Percentiles rank a stretch among this genome's conserved stretches.
phyloP scores from a whole-genome alignment of 1,140 invertebrate genomes.

The Himalopsyche phryganea region DNA sequence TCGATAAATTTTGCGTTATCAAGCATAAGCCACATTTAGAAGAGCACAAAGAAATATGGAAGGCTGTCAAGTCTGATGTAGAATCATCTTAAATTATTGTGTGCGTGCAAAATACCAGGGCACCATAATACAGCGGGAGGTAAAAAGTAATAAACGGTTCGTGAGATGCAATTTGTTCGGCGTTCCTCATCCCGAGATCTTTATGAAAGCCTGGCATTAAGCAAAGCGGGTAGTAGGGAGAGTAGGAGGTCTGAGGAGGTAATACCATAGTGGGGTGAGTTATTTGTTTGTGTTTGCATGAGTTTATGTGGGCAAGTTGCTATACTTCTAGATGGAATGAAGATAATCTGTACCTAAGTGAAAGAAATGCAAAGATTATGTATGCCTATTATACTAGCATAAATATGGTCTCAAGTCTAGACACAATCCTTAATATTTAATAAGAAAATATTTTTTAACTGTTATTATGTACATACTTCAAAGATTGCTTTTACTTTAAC shows the following conservation, averaged over 20 bases:
- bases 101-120: constrained; percentile 23
- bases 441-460: too few species aligned
- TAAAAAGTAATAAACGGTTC: constrained; percentile 28
- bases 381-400: neutral
- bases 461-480: too few species aligned
- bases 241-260: constrained; percentile 14
- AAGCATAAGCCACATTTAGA: constrained; percentile 13
- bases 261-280: constrained; percentile 20
- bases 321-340: constrained; percentile 12
- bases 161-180: constrained; percentile 28
- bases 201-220: constrained; percentile 18
- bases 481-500: too few species aligned
- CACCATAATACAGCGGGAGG: constrained; percentile 10
- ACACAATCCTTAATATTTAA: too few species aligned
- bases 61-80: constrained; percentile 6
- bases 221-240: constrained; percentile 5
- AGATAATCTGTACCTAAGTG: too few species aligned
- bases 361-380: neutral
- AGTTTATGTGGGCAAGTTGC: constrained; percentile 12
- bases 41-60: neutral
- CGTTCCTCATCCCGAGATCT: constrained; percentile 21
- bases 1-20: constrained; percentile 2
- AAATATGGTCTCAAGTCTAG: neutral
- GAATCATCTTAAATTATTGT: constrained; percentile 24
- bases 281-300: constrained; percentile 22